These are phyloP conservation scores for Corythaixoides concolor DNA, from an alignment of 2,113 vertebrate genomes.

Conservation along the genomic window DNA sequence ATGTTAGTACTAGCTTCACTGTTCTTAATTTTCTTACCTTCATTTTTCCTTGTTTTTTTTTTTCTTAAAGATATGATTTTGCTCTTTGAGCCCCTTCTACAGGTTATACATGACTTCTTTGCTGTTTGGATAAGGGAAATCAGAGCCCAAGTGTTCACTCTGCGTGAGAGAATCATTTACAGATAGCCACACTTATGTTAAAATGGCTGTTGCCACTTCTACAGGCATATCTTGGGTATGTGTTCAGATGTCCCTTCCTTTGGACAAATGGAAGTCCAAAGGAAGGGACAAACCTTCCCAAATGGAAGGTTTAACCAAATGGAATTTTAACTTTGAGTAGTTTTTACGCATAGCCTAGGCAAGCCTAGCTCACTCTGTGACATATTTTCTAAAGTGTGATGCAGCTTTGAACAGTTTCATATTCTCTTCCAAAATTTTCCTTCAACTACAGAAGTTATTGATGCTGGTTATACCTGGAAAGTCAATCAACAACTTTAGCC, in stretches of 20 bases:
- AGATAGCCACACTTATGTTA: neutral
- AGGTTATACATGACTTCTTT: neutral
- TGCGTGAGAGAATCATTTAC: neutral
- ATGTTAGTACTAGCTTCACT: neutral
- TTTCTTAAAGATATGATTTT: neutral
- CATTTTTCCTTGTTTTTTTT: fast-evolving
- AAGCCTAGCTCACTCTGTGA: neutral
- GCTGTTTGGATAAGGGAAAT: neutral
- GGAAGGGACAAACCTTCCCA: no score
- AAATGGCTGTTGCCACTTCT: neutral
- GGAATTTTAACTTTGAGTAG: neutral
- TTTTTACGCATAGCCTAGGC: neutral
- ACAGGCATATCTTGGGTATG: neutral
- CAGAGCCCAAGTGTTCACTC: neutral
- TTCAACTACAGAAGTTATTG: neutral
- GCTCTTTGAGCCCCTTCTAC: neutral
- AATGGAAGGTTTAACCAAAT: no score
- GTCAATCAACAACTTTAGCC: slow-evolving; percentile 31
- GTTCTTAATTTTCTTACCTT: neutral
- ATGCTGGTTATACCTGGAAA: neutral
- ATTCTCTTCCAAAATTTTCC: slow-evolving; percentile 6
- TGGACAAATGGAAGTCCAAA: no score
- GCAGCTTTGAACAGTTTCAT: neutral
- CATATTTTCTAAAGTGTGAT: neutral
- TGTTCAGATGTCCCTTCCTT: neutral